phyloP scores from a whole-genome alignment of 2,888 invertebrate species.

The Fabriciana adippe region DNA sequence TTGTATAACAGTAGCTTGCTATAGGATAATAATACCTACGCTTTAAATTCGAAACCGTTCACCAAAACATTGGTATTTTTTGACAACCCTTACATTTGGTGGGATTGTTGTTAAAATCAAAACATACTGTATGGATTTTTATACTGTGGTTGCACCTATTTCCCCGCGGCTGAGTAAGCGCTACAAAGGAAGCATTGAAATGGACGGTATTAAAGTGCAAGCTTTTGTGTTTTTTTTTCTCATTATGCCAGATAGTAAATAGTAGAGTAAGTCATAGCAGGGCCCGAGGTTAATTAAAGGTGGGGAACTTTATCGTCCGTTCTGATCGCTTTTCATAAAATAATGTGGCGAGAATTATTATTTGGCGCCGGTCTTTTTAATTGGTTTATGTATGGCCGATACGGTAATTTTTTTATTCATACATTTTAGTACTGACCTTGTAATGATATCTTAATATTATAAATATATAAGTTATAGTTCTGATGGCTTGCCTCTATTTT shows the following conservation, averaged over 20 bases:
- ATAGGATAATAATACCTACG: too few species aligned
- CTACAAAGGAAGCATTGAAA: conserved; percentile 37
- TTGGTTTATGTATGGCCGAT: too few species aligned
- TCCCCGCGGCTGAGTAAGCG: conserved; percentile 26
- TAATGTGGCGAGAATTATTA: not conserved
- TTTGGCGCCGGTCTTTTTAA: not conserved
- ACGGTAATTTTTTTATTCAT: too few species aligned
- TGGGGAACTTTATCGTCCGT: conserved; percentile 1
- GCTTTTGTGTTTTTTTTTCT: conserved; percentile 35
- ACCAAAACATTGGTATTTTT: too few species aligned
- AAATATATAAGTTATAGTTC: too few species aligned
- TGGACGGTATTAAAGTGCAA: conserved; percentile 31
- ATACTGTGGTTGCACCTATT: conserved; percentile 9
- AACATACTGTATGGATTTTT: not conserved
- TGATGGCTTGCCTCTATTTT: too few species aligned
- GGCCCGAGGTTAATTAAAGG: conserved; percentile 6
- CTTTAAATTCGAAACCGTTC: too few species aligned
- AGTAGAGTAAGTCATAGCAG: conserved; percentile 15
- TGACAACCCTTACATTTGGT: too few species aligned
- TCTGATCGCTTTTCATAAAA: not conserved
- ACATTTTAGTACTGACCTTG: too few species aligned
- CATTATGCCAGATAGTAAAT: conserved; percentile 31
- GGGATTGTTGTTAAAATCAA: too few species aligned
- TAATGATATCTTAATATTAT: too few species aligned
- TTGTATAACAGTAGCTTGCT: too few species aligned